Conservation (phyloP, 2,888 invertebrate species). For the Philonicus albiceps region DNA sequence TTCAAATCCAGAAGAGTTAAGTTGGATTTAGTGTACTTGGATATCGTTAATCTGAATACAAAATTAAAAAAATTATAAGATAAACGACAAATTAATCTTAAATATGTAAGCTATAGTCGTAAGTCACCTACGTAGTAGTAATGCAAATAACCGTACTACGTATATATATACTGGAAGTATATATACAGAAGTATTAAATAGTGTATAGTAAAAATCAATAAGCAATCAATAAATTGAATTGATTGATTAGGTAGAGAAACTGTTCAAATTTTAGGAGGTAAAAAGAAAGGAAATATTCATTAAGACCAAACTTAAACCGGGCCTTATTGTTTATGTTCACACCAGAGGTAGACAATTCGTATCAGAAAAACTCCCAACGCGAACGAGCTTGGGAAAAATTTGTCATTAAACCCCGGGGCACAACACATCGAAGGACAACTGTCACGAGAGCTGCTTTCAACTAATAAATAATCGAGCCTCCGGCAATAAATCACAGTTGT, state of each 20-base stretch:
- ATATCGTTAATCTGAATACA: no score
- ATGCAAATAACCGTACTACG: no score
- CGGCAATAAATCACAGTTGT: slow-evolving; percentile 37
- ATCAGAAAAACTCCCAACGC: neutral
- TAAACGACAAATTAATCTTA: no score
- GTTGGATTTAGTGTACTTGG: no score
- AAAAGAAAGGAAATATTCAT: neutral
- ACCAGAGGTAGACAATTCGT: neutral
- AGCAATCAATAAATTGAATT: no score
- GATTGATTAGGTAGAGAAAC: neutral
- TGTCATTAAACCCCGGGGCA: slow-evolving; percentile 38
- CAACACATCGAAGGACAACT: slow-evolving; percentile 40
- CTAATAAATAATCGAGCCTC: slow-evolving; percentile 38
- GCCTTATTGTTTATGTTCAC: neutral
- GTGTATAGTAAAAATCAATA: no score
- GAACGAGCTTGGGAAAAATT: slow-evolving; percentile 25
- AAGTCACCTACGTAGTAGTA: no score
- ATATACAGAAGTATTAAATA: no score
- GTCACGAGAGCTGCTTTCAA: slow-evolving; percentile 28
- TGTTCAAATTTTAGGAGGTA: neutral
- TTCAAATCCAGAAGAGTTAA: no score
- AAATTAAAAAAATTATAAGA: no score
- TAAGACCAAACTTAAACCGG: neutral
- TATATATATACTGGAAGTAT: no score
- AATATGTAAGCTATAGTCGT: no score